Evolutionary conservation across 2,888 invertebrate species (phyloP), one percentile per base, ranked within the genome.

Genomic region (Glaucopsyche alexis): DNA sequence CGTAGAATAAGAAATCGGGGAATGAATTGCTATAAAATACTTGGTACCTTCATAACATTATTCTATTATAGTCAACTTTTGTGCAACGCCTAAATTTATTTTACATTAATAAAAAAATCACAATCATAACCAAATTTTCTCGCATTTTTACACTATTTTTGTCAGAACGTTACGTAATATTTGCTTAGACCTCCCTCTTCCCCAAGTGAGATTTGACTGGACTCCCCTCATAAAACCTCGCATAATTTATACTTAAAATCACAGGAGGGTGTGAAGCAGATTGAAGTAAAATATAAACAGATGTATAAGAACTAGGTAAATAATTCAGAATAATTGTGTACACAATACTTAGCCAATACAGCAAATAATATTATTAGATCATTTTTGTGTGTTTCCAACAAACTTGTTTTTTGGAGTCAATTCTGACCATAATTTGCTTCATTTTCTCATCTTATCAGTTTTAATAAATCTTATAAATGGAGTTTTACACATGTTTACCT

Each of bases 341-440:
- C 55, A 19, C 19, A 42, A 42, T 42, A 55, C 55, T 19, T 5
- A 19, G 11, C 11, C 55, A 55, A 55, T 19, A 55, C 19, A 19
- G 19, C 55, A 55, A 55, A 55, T 55, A 55, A 55, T 55, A 55
- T 1, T 16, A 9, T 55, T 55, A 9, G 55, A 19, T 19, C 19
- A 55, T 19, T 55, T 55, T 55, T 55, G 55, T 55, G 55, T 55
- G 55, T 19, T 55, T 55, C 11, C 9, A 55, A n/a, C 52, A 9
- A 55, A 55, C 19, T 55, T 55, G 52, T 55, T 55, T 55, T 55
- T 16, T 8, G 9, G 5, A 9, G 5, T 55, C 55, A 11, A 8
- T 19, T 55, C 55, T 42, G 42, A 6, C 2, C 16, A 8, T 14
- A 14, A 13, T 55, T 19, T 55, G 19, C 16, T 19, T 55, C 1